phyloP scores from a whole-genome alignment of 1,140 invertebrate genomes.

The Diploscapter pachys region DNA sequence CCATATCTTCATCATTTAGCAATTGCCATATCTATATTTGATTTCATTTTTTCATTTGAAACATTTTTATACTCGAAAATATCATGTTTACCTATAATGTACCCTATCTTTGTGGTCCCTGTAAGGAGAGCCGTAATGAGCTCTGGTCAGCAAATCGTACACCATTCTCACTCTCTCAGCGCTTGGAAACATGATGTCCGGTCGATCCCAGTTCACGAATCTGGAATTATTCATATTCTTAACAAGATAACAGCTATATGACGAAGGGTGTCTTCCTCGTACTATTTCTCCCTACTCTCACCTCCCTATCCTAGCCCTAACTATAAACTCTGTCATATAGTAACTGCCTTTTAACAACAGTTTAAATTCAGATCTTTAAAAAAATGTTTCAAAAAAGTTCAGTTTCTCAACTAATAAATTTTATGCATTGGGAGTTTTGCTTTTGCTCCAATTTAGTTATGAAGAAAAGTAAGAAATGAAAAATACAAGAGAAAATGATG shows the following conservation, averaged over 20 bases:
- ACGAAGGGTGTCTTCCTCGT: too few species aligned
- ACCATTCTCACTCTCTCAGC: slow-evolving; percentile 83
- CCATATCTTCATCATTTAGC: too few species aligned
- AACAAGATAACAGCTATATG: slow-evolving; percentile 5
- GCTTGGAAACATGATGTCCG: slow-evolving; percentile 76
- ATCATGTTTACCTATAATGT: too few species aligned
- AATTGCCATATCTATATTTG: too few species aligned
- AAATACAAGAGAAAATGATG: background rate
- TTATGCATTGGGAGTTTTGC: too few species aligned
- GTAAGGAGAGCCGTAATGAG: slow-evolving; percentile 35
- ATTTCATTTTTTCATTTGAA: background rate
- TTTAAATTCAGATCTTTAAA: slow-evolving; percentile 27
- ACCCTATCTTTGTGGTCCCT: too few species aligned
- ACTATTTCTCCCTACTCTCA: too few species aligned
- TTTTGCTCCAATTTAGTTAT: background rate
- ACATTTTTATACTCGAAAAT: too few species aligned
- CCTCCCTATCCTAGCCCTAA: too few species aligned
- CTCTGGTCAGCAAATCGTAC: slow-evolving; percentile 78
- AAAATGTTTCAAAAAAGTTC: background rate
- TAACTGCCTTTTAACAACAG: too few species aligned
- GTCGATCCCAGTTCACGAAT: slow-evolving; percentile 47
- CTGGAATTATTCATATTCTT: slow-evolving; percentile 27
- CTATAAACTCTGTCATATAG: too few species aligned
- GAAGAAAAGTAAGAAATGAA: background rate
- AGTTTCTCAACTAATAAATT: background rate